Base-by-base conservation (phyloP, 2,113 vertebrate species). In the Athene noctua region DNA sequence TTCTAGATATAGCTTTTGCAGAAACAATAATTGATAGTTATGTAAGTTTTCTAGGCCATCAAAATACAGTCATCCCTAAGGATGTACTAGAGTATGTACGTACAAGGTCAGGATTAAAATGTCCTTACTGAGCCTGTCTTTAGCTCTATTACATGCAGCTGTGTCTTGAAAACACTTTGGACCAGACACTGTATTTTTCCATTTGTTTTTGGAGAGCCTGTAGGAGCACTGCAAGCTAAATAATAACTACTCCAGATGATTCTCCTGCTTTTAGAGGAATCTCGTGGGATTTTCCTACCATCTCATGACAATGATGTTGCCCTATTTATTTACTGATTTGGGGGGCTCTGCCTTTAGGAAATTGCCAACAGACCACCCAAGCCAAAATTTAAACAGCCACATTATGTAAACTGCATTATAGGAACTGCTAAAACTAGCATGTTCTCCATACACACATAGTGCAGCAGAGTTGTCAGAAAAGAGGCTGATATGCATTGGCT, bases 31-130 rank as follows among this genome's bases (percentile, higher is more conserved):
- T 67, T 63, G 42, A 36, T 36, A 57, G 46, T 92, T 95, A 88
- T 15, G 15, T 96, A 92, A 96, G 57, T 81, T 96, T 95, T 96
- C 96, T 96, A 87, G 95, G 94, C 77, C 95, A 92, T 72, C 73
- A 83, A 93, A 81, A 68, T 75, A 57, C 44, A 40, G 54, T 25
- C 58, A 59, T 94, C 92, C 92, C 94, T 59, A 75, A 85, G 95
- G 95, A 94, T n/a, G 58, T 65, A 16, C 30, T 47, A 8, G 51
- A 72, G 80, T 68, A 52, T 15, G 25, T 61, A 52, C 44, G 65
- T 75, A 36, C 93, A 95, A 94, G 93, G 92, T 96, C 93, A 90
- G 93, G 80, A 90, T 91, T 94, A 75, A 91, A 87, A 75, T 47
- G 83, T 94, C 91, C 95, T 96, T 20, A 5, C 73, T 54, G 88